Base-by-base conservation (phyloP, 2,113 vertebrate genomes). In the Pipa parva region DNA sequence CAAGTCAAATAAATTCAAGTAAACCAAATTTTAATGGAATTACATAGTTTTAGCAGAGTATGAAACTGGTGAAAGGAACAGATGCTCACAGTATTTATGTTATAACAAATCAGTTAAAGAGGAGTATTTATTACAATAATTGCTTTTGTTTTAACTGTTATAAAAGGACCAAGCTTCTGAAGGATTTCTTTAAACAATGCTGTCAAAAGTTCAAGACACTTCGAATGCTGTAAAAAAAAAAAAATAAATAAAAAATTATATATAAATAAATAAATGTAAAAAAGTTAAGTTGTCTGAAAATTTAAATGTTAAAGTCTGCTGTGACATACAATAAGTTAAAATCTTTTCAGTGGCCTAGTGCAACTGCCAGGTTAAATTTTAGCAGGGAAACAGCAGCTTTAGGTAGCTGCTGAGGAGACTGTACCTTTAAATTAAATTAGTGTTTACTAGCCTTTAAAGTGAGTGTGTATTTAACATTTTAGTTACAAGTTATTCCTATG, bases 171-270 rank as follows among this genome's bases (percentile, higher is more conserved):
- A 42, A 15, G 10, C 13, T n/a, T 50, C n/a, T 50, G 48, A 22
- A 50, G 22, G 22, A 22, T 24, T 52, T 52, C 22, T 26, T 56
- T 8, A 3, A 21, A 2, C 5, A 55, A 27, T 1, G 1, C 2
- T 29, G 36, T 33, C 83, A 89, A 67, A 92, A 21, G 46, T 83
- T 91, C 31, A 97, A 70, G 59, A 97, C 85, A 3, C 85, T 84
- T 72, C 93, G 89, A 82, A 97, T 91, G 80, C 94, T 97, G 81
- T 37, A 79, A 67, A 33, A 75, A 65, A 80, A 71, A 8, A 72
- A 63, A 9, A 25, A 63, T 25, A 27, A 2, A 39, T 10, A 21
- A 80, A 72, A 84, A 70, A 27, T 75, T 63, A 79, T 70, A 6
- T 69, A 61, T 15, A 20, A 65, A 56, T 20, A 63, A 29, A 22